phyloP scores from a whole-genome alignment of 2,113 vertebrate species.

The Sciurus niger region DNA sequence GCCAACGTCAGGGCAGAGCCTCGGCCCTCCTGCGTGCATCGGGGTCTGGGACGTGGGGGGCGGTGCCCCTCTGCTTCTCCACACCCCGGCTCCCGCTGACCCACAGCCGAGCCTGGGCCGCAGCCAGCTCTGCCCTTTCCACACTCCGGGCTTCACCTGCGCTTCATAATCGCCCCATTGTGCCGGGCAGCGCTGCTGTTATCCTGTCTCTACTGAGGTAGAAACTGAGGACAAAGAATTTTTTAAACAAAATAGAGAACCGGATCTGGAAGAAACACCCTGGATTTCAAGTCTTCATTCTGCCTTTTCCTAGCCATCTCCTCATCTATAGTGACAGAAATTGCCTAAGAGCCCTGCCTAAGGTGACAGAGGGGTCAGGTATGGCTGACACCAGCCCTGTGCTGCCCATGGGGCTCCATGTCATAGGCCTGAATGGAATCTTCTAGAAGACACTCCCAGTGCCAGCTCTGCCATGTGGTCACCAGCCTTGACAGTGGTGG shows the following conservation, averaged over 20 bases:
- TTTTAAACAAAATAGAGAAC: neutral
- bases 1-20: neutral
- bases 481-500: neutral
- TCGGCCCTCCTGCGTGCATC: accelerated
- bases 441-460: neutral
- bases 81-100: neutral
- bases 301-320: neutral
- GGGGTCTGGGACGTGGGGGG: neutral
- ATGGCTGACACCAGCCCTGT: neutral
- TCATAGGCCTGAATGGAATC: neutral
- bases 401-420: accelerated
- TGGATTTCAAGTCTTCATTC: neutral
- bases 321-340: accelerated
- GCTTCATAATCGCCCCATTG: neutral
- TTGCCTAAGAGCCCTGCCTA: neutral
- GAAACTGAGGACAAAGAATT: slow-evolving; percentile 56
- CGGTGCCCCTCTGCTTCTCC: too few species aligned
- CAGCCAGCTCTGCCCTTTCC: neutral
- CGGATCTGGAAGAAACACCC: neutral
- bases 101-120: neutral
- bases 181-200: neutral
- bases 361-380: neutral
- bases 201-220: neutral
- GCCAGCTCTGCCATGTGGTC: accelerated
- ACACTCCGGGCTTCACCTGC: neutral